phyloP scores from a whole-genome alignment of 2,888 invertebrate species.

The Cosmopolites sordidus region DNA sequence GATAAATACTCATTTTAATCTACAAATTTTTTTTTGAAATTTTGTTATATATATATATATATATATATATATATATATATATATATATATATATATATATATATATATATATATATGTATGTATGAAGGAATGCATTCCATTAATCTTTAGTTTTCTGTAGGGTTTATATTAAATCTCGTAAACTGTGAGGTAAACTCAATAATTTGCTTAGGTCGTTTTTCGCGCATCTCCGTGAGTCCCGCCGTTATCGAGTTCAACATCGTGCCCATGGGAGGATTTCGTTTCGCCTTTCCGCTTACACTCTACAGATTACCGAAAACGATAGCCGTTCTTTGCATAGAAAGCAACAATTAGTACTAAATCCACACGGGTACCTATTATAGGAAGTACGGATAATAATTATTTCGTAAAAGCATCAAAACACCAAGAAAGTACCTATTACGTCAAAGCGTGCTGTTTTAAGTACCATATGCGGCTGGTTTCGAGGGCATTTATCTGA shows the following conservation, averaged over 20 bases:
- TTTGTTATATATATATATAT: too few relatives aligned
- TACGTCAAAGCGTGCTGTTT: constrained; percentile 27
- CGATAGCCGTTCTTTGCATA: constrained; percentile 1
- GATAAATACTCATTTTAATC: too few relatives aligned
- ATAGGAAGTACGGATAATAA: constrained; percentile 12
- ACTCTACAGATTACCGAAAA: not conserved
- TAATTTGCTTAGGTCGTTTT: not conserved
- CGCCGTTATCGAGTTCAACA: not conserved
- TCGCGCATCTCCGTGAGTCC: not conserved
- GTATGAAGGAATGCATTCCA: too few relatives aligned
- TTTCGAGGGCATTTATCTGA: constrained; percentile 26
- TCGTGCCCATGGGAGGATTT: not conserved
- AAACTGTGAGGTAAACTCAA: too few relatives aligned
- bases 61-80: too few relatives aligned
- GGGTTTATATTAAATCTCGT: too few relatives aligned
- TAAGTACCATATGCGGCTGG: constrained; percentile 20
- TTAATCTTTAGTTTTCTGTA: too few relatives aligned
- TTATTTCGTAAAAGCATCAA: constrained; percentile 13
- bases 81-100: too few relatives aligned
- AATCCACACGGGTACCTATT: constrained; percentile 8
- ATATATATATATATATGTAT: too few relatives aligned
- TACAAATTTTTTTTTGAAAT: too few relatives aligned
- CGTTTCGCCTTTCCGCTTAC: constrained; percentile 1
- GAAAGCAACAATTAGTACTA: constrained; percentile 14
- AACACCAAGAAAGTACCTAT: constrained; percentile 21